Evolutionary conservation across 1,140 invertebrate genomes (phyloP).

Genomic region (Diplogasteroides magnus): DNA sequence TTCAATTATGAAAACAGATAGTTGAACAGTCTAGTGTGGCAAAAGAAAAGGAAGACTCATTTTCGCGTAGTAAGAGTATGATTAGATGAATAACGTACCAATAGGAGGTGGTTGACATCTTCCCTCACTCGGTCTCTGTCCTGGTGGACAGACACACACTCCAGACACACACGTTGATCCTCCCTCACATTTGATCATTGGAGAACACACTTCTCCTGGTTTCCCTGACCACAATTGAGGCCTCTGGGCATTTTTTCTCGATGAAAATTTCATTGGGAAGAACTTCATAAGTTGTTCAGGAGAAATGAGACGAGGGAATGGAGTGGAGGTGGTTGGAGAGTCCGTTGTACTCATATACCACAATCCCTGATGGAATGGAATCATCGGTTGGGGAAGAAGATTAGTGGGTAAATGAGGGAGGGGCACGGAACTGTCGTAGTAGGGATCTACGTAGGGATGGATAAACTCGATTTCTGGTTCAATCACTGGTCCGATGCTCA

Average conservation of each 20-base stretch:
- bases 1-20: not conserved
- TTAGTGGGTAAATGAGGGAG: not conserved
- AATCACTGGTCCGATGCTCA: not conserved
- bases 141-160: constrained; percentile 16
- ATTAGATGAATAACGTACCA: not conserved
- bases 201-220: constrained; percentile 12
- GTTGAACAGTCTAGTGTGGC: not conserved
- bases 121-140: not conserved
- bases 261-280: too few species aligned
- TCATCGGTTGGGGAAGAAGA: not conserved
- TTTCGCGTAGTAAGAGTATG: not conserved
- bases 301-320: too few species aligned
- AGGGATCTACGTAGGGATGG: not conserved
- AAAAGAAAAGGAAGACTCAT: not conserved
- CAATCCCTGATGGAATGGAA: too few species aligned
- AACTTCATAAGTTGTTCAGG: too few species aligned
- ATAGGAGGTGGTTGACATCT: not conserved
- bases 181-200: constrained; percentile 14
- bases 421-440: not conserved
- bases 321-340: too few species aligned
- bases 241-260: too few species aligned
- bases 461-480: not conserved
- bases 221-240: too few species aligned
- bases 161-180: constrained; percentile 10
- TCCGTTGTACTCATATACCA: too few species aligned